Base-by-base conservation (phyloP, 30 jellyfish, hydroid and myxozoan genomes). In the Chironex yamaguchii region DNA sequence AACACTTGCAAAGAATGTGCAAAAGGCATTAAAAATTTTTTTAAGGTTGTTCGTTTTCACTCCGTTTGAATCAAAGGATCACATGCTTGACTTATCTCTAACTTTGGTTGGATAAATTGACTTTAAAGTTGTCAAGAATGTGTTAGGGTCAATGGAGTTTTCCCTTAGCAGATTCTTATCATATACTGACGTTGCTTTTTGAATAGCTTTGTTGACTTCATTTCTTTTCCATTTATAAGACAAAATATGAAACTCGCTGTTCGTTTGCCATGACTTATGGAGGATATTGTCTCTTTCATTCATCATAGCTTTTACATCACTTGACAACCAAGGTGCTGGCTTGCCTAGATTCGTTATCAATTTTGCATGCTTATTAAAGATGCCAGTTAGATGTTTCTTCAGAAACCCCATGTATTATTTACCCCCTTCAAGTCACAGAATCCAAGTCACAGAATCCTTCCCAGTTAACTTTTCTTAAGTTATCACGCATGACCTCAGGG, bases 281-380 rank as follows among this genome's bases (percentile, higher is more conserved):
- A 76, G 82, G 27, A 76, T 80, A 35, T 21, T 78, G 84, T 78
- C 85, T 62, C 90, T 53, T 62, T 58, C 71, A 62, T 78, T 26
- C 84, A 78, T 78, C 67, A 32, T 27, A 22, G 82, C 81, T 76
- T 76, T 76, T 2, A 78, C 83, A 53, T 78, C 84, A 62, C 28
- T 76, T 51, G 72, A 36, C 86, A 76, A 36, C 42, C 86, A 73
- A 25, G 81, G 78, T 49, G 81, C 87, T 36, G 87, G 90, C 50
- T 79, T 79, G 25, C 90, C 90, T 23, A 27, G 62, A 29, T 79
- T 79, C 52, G 85, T 36, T 2, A 79, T 79, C 23, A 79, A 25
- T 62, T 82, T 71, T 29, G 90, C 86, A 79, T 79, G 90, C 69
- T 54, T 62, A 62, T 79, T 62, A 58, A 79, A 79, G 3, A 79